A percentile compares a stretch with the other conserved stretches of the same genome.
phyloP scores from a whole-genome alignment of 2,797 vertebrate species.

The Pyrrhura leucotis region DNA sequence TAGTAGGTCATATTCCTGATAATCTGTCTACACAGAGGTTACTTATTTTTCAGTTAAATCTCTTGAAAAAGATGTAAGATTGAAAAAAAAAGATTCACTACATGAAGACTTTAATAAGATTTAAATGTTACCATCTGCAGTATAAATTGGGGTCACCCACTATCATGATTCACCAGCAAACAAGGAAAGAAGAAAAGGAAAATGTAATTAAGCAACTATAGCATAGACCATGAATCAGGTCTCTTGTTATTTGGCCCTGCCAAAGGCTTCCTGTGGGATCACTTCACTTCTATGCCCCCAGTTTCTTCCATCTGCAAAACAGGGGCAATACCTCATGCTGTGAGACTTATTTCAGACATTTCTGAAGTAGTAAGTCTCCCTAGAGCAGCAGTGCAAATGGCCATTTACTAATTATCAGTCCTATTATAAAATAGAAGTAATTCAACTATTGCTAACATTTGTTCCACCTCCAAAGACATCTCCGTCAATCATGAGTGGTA shows the following conservation, averaged over 20 bases:
- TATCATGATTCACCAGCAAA: slow-evolving; percentile 29
- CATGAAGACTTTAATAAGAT: not conserved
- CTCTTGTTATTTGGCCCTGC: not conserved
- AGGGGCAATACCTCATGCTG: not conserved
- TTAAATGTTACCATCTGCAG: slow-evolving; percentile 47
- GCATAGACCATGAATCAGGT: slow-evolving; percentile 30
- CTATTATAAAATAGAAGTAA: not conserved
- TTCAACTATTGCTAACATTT: not conserved
- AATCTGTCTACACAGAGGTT: not conserved
- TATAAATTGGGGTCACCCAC: slow-evolving; percentile 8
- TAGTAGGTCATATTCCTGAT: not conserved
- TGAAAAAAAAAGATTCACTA: not conserved
- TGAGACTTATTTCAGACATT: not conserved
- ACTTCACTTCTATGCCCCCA: not conserved
- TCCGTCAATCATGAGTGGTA: not conserved
- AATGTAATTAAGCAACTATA: slow-evolving; percentile 21
- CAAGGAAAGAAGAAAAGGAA: slow-evolving; percentile 10
- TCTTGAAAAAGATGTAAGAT: not conserved
- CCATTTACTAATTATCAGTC: not conserved
- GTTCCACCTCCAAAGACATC: not conserved
- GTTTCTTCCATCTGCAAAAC: not conserved
- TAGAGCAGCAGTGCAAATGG: not conserved
- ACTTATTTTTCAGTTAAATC: not conserved
- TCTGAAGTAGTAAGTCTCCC: not conserved
- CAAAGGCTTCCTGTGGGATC: slow-evolving; percentile 28